Evolutionary conservation across 37 sponge, comb jelly and placozoan species (phyloP).

Genomic region (Ephydatia muelleri): DNA sequence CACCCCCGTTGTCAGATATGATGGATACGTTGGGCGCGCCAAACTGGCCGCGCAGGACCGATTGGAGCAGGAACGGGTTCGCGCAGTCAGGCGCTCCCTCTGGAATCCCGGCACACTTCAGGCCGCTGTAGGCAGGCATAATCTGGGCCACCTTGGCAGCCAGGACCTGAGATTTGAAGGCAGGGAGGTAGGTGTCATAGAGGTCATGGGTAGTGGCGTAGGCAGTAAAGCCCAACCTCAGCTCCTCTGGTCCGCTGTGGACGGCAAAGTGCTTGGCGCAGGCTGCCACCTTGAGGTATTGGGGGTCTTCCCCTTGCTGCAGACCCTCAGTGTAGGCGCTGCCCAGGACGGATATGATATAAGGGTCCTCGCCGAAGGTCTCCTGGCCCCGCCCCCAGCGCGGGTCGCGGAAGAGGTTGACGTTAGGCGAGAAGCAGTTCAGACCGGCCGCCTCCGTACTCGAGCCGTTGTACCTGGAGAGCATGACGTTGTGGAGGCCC

Average conservation of each 20-base stretch:
- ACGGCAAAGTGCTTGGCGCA: conserved; percentile 77
- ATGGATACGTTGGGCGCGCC: conserved; percentile 66
- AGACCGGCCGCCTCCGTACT: conserved; percentile 82
- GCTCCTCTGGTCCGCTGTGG: conserved; percentile 74
- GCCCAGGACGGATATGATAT: conserved; percentile 53
- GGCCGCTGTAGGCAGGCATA: conserved; percentile 78
- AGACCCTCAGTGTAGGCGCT: conserved; percentile 60
- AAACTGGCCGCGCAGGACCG: conserved; percentile 61
- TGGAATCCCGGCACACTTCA: conserved; percentile 19
- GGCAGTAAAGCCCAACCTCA: conserved; percentile 42
- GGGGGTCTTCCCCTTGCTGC: conserved; percentile 54
- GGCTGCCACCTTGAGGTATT: conserved; percentile 65
- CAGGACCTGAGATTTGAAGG: conserved; percentile 77
- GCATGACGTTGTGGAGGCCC: conserved; percentile 74
- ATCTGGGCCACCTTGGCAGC: conserved; percentile 67
- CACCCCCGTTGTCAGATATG: conserved; percentile 66
- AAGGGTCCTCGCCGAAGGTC: conserved; percentile 78
- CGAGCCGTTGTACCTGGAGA: conserved; percentile 47
- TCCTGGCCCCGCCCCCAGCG: conserved; percentile 73
- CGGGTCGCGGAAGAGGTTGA: conserved; percentile 75
- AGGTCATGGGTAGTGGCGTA: conserved; percentile 63
- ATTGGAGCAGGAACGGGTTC: conserved; percentile 63
- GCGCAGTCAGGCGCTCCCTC: conserved; percentile 80
- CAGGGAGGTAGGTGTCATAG: conserved; percentile 69
- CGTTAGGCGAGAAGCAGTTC: conserved; percentile 87